Evolutionary conservation across 92 coral and sea anemone species (phyloP).

Genomic region (Diadumene lineata): DNA sequence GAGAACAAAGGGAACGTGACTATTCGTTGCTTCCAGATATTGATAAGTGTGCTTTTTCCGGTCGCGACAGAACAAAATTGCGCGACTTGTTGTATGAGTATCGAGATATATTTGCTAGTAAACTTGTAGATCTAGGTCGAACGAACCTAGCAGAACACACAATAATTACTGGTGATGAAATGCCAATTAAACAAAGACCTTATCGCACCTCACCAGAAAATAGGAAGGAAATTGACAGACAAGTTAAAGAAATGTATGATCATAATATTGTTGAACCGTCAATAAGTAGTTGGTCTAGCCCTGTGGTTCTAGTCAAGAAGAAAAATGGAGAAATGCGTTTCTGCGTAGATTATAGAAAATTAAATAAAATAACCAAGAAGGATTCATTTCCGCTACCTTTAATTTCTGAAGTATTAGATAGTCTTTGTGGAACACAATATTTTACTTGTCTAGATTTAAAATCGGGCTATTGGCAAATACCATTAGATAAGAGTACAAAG

Average conservation of each 20-base stretch:
- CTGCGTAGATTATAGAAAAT: constrained; percentile 44
- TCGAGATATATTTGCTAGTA: constrained; percentile 22
- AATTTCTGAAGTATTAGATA: constrained; percentile 27
- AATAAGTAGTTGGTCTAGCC: constrained; percentile 36
- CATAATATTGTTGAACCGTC: constrained; percentile 38
- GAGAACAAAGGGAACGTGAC: background rate
- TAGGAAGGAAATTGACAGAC: constrained; percentile 37
- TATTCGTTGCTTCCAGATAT: constrained; percentile 29
- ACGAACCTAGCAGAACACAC: constrained; percentile 10
- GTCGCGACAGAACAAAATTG: background rate
- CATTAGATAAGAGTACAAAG: constrained; percentile 29
- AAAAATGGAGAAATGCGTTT: constrained; percentile 39
- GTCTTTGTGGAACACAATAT: constrained; percentile 25
- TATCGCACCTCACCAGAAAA: constrained; percentile 44
- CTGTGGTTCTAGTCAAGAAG: constrained; percentile 51
- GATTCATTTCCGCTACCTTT: constrained; percentile 49
- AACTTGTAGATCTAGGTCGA: constrained; percentile 10
- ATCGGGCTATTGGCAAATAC: constrained; percentile 44
- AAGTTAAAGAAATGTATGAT: constrained; percentile 38
- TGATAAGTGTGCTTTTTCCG: constrained; percentile 10
- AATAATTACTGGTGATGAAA: constrained; percentile 25
- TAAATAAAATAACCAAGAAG: constrained; percentile 34
- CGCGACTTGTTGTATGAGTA: background rate
- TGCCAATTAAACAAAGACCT: constrained; percentile 40
- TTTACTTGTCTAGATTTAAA: constrained; percentile 42